phyloP scores from a whole-genome alignment of 2,797 vertebrate genomes.

The Calcarius lapponicus region DNA sequence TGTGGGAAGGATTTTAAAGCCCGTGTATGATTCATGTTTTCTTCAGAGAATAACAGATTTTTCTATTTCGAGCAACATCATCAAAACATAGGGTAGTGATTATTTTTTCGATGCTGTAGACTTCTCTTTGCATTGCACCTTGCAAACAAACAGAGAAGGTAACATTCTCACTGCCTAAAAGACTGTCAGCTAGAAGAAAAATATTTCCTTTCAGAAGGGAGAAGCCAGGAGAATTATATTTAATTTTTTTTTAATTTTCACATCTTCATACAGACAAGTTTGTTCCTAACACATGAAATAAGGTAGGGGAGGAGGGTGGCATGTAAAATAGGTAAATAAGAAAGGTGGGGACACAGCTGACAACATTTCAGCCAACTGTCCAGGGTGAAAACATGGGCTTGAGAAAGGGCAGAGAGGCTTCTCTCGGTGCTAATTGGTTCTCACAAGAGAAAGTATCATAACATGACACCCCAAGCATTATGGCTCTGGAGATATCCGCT shows the following conservation, averaged over 20 bases:
- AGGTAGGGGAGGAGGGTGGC: accelerated
- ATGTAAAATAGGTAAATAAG: neutral
- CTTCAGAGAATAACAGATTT: constrained; percentile 42
- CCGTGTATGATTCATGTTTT: constrained; percentile 24
- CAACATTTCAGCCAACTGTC: neutral
- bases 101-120: neutral
- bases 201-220: neutral
- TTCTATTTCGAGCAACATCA: constrained; percentile 31
- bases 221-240: neutral
- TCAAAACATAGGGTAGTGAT: neutral
- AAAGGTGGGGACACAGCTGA: neutral
- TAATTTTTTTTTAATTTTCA: neutral
- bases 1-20: constrained; percentile 30
- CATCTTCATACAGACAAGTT: neutral
- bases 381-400: neutral
- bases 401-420: neutral
- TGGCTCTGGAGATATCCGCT: neutral
- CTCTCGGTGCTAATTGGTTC: neutral
- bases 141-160: constrained; percentile 2
- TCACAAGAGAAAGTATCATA: neutral
- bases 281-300: neutral
- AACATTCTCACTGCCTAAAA: neutral
- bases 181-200: neutral
- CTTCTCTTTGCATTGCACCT: neutral
- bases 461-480: neutral